Evolutionary conservation across 2,797 vertebrate species (phyloP), one percentile per base, ranked within the genome.

Genomic region (Aselliscus stoliczkanus): DNA sequence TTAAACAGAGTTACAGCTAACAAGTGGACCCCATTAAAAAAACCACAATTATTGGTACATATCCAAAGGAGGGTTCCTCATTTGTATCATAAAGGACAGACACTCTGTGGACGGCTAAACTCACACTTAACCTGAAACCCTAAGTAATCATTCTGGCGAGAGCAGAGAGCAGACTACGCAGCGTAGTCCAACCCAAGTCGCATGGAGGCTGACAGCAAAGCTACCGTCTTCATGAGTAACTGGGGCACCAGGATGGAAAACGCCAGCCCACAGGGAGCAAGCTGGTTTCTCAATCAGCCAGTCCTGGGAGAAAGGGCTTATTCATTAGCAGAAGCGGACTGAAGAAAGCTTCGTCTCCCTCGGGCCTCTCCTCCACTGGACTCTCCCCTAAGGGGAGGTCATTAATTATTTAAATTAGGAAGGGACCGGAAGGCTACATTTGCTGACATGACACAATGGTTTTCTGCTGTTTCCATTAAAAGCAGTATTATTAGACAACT

Each of bases 321-420:
- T 14, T 92, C 76, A 58, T 18, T 56, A 80, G 79, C 60, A 90
- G 72, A 76, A 83, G 37, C 5, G 37, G 27, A 60, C 84, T 62
- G 87, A n/a, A 37, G 23, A 65, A 60, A 47, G 73, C 60, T 4
- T 2, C 2, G 50, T 64, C 29, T 92, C 88, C 91, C 60, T 23
- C 17, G 44, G 80, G 84, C 54, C 18, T 91, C 39, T 62, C 34
- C 37, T 79, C 39, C 34, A 56, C 44, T 42, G 72, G 47, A 34
- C 77, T 67, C 34, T 77, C 34, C 42, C 27, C n/a, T 64, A 31
- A 39, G 15, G 72, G 34, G 34, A 94, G 37, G 44, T 73, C 25
- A 83, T 69, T 91, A 83, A 83, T 92, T 81, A 92, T 27, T 96
- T 67, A 83, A 52, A 89, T 56, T 34, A 50, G 85, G 72, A 72